These are phyloP conservation scores for Tenebrosternarchus preto DNA, from an alignment of 2,113 vertebrate genomes.

Conservation along the genomic window DNA sequence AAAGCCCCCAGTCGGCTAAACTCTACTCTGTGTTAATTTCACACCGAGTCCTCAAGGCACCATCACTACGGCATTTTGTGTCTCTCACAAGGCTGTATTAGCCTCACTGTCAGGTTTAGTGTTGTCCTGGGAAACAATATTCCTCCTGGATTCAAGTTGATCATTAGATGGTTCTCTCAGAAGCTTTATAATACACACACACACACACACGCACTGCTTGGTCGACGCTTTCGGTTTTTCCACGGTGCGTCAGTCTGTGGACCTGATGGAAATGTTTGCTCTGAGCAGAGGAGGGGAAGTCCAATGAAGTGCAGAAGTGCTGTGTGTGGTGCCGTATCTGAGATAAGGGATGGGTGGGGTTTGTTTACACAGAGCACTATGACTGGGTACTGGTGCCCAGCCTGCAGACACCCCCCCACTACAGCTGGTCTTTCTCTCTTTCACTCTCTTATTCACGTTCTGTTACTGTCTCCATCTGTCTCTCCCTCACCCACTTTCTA, in stretches of 20 bases:
- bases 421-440: not conserved
- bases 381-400: conserved; percentile 16
- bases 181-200: too few species aligned
- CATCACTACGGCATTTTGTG: not conserved
- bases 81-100: not conserved
- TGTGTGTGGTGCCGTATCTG: conserved; percentile 38
- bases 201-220: not conserved
- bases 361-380: conserved; percentile 45
- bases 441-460: not conserved
- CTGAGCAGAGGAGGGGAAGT: conserved; percentile 33
- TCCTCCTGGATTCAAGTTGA: not conserved
- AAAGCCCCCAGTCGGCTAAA: not conserved
- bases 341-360: conserved; percentile 55
- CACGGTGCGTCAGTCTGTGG: not conserved
- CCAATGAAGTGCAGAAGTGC: conserved; percentile 6
- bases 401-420: not conserved
- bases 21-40: conserved; percentile 1
- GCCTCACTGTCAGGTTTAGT: not conserved
- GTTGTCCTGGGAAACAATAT: not conserved
- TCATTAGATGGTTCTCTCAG: not conserved
- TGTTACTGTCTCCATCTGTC: not conserved
- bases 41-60: not conserved
- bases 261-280: conserved; percentile 22
- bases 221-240: not conserved
- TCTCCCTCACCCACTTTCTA: not conserved